Evolutionary conservation across 2,113 vertebrate species (phyloP), one percentile per base, ranked within the genome.

Genomic region (Oryzias woworae): DNA sequence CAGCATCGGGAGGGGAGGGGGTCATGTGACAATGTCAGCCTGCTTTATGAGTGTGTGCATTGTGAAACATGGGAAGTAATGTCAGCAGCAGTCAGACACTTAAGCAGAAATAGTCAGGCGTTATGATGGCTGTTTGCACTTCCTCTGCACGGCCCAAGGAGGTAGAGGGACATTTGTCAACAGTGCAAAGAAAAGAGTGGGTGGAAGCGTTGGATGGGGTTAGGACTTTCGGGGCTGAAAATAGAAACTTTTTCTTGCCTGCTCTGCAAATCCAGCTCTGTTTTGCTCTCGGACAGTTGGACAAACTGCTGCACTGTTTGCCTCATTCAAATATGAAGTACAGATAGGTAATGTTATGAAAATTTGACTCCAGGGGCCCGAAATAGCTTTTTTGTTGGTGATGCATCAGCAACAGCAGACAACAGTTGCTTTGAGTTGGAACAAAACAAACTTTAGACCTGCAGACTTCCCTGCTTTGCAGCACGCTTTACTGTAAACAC

Each of bases 1-100:
- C 55, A 69, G 55, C 62, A 75, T 78, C 71, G 26, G 75, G 66
- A 61, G 62, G 63, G 73, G 73, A 69, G 61, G 71, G 60, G 76
- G 75, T 86, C 82, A 86, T 88, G 85, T 87, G 85, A 88, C 82
- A 60, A 66, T 62, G 53, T 58, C n/a, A 71, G 84, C 58, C 71
- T 69, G 60, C 82, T 83, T 79, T 78, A 58, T 69, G 80, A 59
- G 76, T 71, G 78, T 65, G 86, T 84, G 87, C 72, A 80, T 91
- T 92, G 87, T 90, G 90, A 91, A 92, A 91, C 90, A 88, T 92
- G 89, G 90, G 91, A 93, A 94, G 87, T 88, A 64, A 68, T 72
- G 82, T 90, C 85, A 77, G 62, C 83, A 75, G 79, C 73, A 75
- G 74, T 69, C 73, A 83, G 84, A 84, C 83, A 75, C 84, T 71